phyloP scores from a whole-genome alignment of 2,797 vertebrate genomes.

The Sarcophilus harrisii region DNA sequence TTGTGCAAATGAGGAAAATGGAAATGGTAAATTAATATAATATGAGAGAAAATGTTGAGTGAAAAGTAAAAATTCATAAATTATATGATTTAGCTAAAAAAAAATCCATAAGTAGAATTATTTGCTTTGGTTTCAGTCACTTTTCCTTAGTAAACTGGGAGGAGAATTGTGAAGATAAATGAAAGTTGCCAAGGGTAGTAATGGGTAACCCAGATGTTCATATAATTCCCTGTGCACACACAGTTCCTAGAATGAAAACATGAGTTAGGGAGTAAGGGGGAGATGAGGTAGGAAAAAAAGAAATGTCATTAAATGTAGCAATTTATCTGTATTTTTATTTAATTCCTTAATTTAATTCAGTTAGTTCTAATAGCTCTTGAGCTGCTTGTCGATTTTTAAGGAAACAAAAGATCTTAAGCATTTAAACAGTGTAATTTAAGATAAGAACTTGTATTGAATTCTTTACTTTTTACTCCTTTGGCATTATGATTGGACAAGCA shows the following conservation, averaged over 20 bases:
- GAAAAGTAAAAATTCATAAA: neutral
- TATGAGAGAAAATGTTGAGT: neutral
- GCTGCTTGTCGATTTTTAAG: conserved; percentile 30
- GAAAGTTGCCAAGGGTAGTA: neutral
- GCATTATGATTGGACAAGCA: neutral
- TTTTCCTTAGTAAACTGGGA: neutral
- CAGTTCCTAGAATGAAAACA: conserved; percentile 26
- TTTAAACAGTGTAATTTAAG: conserved; percentile 19
- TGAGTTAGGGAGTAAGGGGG: neutral
- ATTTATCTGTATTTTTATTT: conserved; percentile 2
- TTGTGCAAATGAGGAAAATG: neutral
- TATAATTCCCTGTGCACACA: neutral
- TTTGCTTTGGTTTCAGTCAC: neutral
- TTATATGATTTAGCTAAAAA: neutral
- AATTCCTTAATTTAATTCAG: conserved; percentile 29
- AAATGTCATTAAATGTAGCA: neutral
- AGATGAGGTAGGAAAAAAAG: neutral
- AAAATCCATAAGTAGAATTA: neutral
- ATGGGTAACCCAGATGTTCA: neutral
- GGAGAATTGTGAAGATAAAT: neutral
- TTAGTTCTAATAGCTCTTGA: neutral
- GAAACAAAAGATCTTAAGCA: conserved; percentile 1
- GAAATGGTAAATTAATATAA: neutral
- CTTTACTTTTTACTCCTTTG: neutral
- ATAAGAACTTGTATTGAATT: neutral